Conservation (phyloP, 1,140 invertebrate genomes). For the Eriocheir sinensis region DNA sequence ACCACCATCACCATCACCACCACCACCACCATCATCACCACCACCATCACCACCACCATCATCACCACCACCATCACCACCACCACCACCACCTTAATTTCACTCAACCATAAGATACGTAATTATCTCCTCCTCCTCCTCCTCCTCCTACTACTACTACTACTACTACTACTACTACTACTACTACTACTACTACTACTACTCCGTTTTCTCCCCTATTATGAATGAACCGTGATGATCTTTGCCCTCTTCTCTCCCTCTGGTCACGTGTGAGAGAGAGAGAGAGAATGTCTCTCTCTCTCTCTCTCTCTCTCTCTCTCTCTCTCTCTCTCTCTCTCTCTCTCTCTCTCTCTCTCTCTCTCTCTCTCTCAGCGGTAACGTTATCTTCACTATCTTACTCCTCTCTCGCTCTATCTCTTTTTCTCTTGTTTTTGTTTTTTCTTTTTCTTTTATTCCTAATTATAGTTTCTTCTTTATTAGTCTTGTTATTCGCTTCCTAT, state of each 20-base stretch:
- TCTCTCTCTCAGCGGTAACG: neutral
- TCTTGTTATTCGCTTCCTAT: too few species aligned
- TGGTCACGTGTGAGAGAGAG: neutral
- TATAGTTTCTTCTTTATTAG: too few species aligned
- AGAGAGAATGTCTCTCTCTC: neutral
- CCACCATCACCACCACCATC: too few species aligned
- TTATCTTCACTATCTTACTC: neutral
- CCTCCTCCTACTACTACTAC: slow-evolving; percentile 3
- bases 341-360: neutral
- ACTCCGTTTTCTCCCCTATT: neutral
- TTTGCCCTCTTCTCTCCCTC: neutral
- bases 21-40: too few species aligned
- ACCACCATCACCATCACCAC: too few species aligned
- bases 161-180: slow-evolving; percentile 31
- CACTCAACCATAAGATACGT: too few species aligned
- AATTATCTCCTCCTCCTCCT: neutral
- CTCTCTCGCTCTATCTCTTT: neutral
- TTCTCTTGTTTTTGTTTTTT: too few species aligned
- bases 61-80: too few species aligned
- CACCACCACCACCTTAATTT: too few species aligned
- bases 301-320: neutral
- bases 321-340: neutral
- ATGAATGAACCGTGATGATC: too few species aligned
- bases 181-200: slow-evolving; percentile 28
- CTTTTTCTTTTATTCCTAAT: too few species aligned